Base-by-base conservation (phyloP, 2,888 invertebrate genomes). In the Meghimatium bilineatum region DNA sequence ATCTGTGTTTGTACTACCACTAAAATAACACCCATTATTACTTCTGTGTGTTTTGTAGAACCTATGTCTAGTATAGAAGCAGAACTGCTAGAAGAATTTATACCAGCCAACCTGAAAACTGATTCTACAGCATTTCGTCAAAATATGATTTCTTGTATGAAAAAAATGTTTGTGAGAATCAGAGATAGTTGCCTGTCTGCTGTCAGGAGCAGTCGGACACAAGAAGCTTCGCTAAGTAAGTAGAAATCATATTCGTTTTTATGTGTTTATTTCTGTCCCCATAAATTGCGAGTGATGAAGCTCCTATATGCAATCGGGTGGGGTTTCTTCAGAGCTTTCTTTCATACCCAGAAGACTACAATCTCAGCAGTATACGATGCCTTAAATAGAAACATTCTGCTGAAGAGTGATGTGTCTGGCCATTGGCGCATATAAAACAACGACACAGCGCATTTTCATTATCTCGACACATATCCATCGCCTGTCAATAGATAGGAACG, bases 61-160 rank as follows among this genome's bases (percentile, higher is more conserved):
- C 87, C 89, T 5, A 38, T 91, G 38, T 87, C 86, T 26, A 49
- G 82, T n/a, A 77, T 72, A 23, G 93, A 93, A 85, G 84, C 90
- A 10, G 69, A 63, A 6, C 86, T 93, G 34, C 74, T 93, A 26
- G 87, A 87, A 86, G 88, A 89, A 52, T 87, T 87, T 85, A 85
- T 94, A 17, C 89, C 90, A 0, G 82, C 87, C 81, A 93, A 93
- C 82, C 86, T 94, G 84, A 93, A 92, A 85, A 90, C 92, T 75
- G 93, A 93, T 87, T 91, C 91, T 10, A 91, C 93, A 26, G 90
- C 93, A 20, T 93, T 93, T 87, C 88, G 93, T 52, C 93, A 93
- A 82, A 89, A 90, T 60, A 86, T 94, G 49, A 88, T 90, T 32
- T 86, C 91, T 60, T 88, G 90, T 82, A 44, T 93, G 34, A 89